Percentiles rank a stretch among this genome's conserved stretches.
phyloP scores from a whole-genome alignment of 1,140 invertebrate genomes.

The Drosophila aff. region DNA sequence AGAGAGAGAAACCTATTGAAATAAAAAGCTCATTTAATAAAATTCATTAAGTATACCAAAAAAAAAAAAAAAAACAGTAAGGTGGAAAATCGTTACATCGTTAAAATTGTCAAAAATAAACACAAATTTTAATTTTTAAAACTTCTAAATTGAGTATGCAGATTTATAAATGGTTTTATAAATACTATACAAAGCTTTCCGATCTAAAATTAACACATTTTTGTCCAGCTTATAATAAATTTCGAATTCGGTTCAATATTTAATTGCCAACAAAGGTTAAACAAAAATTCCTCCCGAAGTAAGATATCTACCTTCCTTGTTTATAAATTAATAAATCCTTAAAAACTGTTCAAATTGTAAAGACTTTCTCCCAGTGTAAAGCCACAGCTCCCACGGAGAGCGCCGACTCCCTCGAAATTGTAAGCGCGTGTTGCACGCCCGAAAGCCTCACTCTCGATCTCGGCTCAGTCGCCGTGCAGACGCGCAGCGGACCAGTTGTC shows the following conservation, averaged over 20 bases:
- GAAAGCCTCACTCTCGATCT: slow-evolving; percentile 64
- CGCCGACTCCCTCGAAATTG: background rate
- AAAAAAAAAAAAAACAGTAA: no score
- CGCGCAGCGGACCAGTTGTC: slow-evolving; percentile 64
- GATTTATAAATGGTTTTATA: background rate
- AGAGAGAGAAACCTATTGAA: background rate
- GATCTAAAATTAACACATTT: no score
- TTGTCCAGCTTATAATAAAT: background rate
- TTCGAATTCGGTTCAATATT: background rate
- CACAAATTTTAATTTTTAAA: background rate
- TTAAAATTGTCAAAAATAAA: no score
- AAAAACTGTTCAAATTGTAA: background rate
- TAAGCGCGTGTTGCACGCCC: slow-evolving; percentile 66
- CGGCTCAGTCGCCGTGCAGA: slow-evolving; percentile 57
- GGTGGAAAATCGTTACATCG: no score
- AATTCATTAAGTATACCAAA: no score
- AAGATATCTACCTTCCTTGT: background rate
- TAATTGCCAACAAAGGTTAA: no score
- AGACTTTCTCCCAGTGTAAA: slow-evolving; percentile 3
- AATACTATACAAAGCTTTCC: no score
- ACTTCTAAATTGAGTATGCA: background rate
- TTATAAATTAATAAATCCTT: background rate
- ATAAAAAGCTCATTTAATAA: background rate
- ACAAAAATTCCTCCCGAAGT: background rate
- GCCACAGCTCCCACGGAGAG: slow-evolving; percentile 10